Evolutionary conservation across 2,888 invertebrate species (phyloP), one percentile per base, ranked within the genome.

Genomic region (Microplitis deprimator): DNA sequence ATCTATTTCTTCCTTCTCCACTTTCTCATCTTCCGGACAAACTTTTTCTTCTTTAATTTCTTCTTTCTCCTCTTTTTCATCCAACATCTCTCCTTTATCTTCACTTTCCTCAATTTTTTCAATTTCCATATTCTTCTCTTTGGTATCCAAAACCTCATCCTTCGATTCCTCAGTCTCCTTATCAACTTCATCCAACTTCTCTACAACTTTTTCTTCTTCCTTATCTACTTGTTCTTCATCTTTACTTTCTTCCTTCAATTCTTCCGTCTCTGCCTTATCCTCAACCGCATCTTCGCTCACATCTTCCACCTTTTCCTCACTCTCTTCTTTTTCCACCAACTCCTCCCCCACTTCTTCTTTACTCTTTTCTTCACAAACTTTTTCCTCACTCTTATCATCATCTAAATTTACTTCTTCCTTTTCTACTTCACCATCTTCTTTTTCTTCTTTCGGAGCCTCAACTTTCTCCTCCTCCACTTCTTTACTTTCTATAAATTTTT

Each of bases 201-300:
- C 83, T 60, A 83, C 83, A 69, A 85, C 86, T 6, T 81, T 84
- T 16, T 81, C 79, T 39, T 83, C 82, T 61, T 85, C 85, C 71
- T 86, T 86, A 65, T 84, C 75, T 60, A 79, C 73, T 16, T 84
- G 79, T 75, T 83, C 71, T 41, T 75, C 65, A 8, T 69, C 59
- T 6, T 77, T 72, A 29, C 6, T 10, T 41, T 8, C 39, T 62
- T 77, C 65, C 38, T 77, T 59, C 0, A 7, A 0, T 65, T 77
- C 62, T 61, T 78, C 70, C 1, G 64, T 70, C 60, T 74, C 59
- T 6, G 39, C 75, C 13, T 59, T 87, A 39, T 90, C 90, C 77
- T 91, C 91, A 78, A 90, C 90, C 5, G 89, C 88, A 73, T 90
- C 90, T 83, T 90, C 90, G 2, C 90, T 87, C 1, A 89, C 88